Conservation (phyloP, 2,888 invertebrate species). For the Poecilus cupreus region DNA sequence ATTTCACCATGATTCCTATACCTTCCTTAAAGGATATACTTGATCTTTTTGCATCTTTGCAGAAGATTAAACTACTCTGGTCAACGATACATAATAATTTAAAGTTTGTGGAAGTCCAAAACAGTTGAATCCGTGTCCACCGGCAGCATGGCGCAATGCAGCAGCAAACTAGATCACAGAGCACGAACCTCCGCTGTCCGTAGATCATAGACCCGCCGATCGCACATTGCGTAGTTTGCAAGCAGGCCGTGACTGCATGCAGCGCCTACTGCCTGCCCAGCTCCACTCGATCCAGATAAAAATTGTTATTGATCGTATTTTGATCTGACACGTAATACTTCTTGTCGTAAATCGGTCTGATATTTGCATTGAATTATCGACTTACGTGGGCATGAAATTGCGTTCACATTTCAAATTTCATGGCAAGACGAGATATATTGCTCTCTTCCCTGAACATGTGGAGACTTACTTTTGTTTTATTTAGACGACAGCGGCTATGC, state of each 20-base stretch:
- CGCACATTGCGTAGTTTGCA: neutral
- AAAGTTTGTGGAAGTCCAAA: too few species aligned
- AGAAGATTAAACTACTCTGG: too few species aligned
- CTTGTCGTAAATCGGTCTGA: constrained; percentile 39
- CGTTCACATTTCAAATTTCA: constrained; percentile 33
- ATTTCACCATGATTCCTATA: too few species aligned
- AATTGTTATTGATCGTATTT: constrained; percentile 40
- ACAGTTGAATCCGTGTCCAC: too few species aligned
- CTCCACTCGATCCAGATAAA: neutral
- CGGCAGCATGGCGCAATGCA: neutral
- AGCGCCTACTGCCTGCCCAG: constrained; percentile 29
- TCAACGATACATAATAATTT: too few species aligned
- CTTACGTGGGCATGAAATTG: constrained; percentile 34
- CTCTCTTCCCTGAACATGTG: neutral
- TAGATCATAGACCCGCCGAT: constrained; percentile 10
- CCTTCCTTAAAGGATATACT: too few species aligned
- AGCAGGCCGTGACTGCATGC: neutral
- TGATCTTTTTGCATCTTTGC: too few species aligned
- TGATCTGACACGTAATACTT: constrained; percentile 42
- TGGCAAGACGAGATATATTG: constrained; percentile 10
- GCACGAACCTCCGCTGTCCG: constrained; percentile 16
- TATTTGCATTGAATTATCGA: constrained; percentile 44
- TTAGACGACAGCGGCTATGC: neutral
- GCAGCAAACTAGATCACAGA: constrained; percentile 5
- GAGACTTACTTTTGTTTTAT: neutral